Percentiles rank a stretch among this genome's conserved stretches.
phyloP scores from a whole-genome alignment of 2,888 invertebrate genomes.

The Mythimna loreyi region DNA sequence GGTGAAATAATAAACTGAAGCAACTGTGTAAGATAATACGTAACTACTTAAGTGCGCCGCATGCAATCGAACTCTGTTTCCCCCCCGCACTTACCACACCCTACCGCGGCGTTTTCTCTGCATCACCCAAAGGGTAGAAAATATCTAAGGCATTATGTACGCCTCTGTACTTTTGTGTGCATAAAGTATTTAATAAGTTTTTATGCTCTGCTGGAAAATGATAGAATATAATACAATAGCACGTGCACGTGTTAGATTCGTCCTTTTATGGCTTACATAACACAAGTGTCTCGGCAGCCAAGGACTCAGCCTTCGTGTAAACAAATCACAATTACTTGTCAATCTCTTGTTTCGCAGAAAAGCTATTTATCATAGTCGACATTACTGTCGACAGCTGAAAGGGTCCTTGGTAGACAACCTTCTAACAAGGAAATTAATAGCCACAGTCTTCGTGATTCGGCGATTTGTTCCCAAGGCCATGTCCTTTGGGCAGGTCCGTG shows the following conservation, averaged over 20 bases:
- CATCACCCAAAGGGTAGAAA: too few species aligned
- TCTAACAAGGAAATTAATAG: slow-evolving; percentile 69
- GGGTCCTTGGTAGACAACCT: slow-evolving; percentile 69
- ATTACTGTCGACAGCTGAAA: slow-evolving; percentile 65
- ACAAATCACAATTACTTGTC: slow-evolving; percentile 42
- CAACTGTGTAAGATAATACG: neutral
- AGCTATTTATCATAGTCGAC: slow-evolving; percentile 64
- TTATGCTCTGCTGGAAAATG: too few species aligned
- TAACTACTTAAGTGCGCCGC: neutral
- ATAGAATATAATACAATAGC: too few species aligned
- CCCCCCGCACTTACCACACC: too few species aligned
- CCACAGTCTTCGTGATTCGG: slow-evolving; percentile 59
- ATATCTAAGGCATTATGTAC: too few species aligned
- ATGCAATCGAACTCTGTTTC: too few species aligned
- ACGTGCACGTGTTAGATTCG: neutral
- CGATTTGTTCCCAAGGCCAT: slow-evolving; percentile 73
- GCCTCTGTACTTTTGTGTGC: too few species aligned
- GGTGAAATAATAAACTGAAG: slow-evolving; percentile 21
- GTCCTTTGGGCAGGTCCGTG: slow-evolving; percentile 70
- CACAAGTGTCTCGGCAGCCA: slow-evolving; percentile 15
- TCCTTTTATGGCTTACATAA: slow-evolving; percentile 15
- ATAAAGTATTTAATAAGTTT: too few species aligned
- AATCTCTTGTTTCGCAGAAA: slow-evolving; percentile 49
- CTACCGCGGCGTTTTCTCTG: too few species aligned
- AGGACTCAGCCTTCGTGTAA: slow-evolving; percentile 28